phyloP scores from a whole-genome alignment of 1,140 invertebrate species.

The Drosophila ohnishii region DNA sequence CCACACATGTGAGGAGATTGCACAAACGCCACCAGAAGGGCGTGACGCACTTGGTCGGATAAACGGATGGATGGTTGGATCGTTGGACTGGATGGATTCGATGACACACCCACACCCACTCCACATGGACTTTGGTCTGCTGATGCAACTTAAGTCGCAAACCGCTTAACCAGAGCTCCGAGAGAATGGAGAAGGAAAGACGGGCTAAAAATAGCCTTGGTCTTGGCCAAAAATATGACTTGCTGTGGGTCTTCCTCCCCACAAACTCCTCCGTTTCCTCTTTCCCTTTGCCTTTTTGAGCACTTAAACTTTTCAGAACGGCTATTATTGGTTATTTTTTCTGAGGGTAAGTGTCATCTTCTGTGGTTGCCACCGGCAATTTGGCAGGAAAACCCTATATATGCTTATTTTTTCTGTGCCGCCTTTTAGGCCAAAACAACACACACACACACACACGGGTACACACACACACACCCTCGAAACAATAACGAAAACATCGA shows the following conservation, averaged over 20 bases:
- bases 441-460: not conserved
- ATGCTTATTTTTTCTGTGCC: constrained; percentile 57
- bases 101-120: not conserved
- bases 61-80: not conserved
- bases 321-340: constrained; percentile 67
- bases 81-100: not conserved
- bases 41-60: constrained; percentile 48
- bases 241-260: constrained; percentile 14
- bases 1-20: constrained; percentile 17
- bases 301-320: constrained; percentile 51
- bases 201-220: constrained; percentile 45
- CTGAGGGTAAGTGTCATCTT: constrained; percentile 56
- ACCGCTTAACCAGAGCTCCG: constrained; percentile 22
- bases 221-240: constrained; percentile 40
- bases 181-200: not conserved
- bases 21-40: constrained; percentile 12
- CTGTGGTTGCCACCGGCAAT: constrained; percentile 65
- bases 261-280: too few species aligned
- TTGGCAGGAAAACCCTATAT: constrained; percentile 45
- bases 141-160: constrained; percentile 44
- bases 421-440: constrained; percentile 54
- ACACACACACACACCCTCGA: constrained; percentile 5
- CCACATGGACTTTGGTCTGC: not conserved
- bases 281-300: not conserved
- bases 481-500: constrained; percentile 50